Conservation (phyloP, 1,140 invertebrate species). For the Daktulosphaira vitifoliae region DNA sequence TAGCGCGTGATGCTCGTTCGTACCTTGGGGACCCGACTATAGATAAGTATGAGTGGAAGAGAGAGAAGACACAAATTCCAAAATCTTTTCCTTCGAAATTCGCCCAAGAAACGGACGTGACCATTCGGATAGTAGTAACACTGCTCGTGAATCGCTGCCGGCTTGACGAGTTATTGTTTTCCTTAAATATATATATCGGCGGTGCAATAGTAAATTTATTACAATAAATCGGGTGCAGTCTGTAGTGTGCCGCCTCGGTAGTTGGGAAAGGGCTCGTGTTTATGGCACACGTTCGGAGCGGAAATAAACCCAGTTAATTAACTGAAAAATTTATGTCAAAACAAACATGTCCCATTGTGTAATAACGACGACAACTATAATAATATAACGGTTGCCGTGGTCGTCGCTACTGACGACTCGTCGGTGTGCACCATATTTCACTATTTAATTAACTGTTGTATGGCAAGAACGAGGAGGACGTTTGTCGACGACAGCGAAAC, state of each 20-base stretch:
- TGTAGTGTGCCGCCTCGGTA: too few relatives aligned
- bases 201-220: too few relatives aligned
- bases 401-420: too few relatives aligned
- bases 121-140: too few relatives aligned
- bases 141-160: too few relatives aligned
- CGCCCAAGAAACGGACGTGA: not conserved
- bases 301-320: conserved; percentile 29
- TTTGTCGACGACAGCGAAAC: conserved; percentile 28
- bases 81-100: conserved; percentile 20
- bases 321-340: conserved; percentile 30
- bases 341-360: conserved; percentile 26
- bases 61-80: conserved; percentile 4
- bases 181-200: too few relatives aligned
- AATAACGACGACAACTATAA: not conserved
- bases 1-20: not conserved
- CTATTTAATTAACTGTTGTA: conserved; percentile 30
- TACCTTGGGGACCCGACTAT: not conserved
- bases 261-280: too few relatives aligned
- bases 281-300: not conserved
- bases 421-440: conserved; percentile 32
- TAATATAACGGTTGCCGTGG: not conserved
- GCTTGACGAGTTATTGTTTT: too few relatives aligned
- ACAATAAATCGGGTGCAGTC: too few relatives aligned
- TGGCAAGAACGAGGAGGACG: conserved; percentile 20
- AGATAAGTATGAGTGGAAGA: not conserved